These are phyloP conservation scores for Lindbergichthys nudifrons DNA, from an alignment of 2,797 vertebrate species.

Conservation along the genomic window DNA sequence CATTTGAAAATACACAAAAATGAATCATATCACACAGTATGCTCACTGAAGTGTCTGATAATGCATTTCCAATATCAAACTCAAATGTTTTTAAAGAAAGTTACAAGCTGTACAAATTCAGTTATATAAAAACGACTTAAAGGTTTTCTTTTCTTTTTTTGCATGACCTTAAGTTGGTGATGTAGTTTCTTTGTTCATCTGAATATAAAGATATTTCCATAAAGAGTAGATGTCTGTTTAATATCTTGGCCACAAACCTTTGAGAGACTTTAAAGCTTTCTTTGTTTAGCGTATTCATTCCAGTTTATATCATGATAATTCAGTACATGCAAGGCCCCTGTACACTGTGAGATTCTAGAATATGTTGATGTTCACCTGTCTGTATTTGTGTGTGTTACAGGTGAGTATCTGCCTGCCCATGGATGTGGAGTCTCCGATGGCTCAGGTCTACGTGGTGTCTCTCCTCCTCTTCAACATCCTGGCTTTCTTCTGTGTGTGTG, in stretches of 20 bases:
- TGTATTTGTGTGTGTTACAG: constrained; percentile 49
- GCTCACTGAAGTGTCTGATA: neutral
- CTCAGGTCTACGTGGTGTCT: constrained; percentile 90
- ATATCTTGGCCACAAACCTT: neutral
- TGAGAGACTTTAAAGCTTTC: neutral
- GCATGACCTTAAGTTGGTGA: no score
- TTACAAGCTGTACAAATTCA: neutral
- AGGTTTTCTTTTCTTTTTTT: no score
- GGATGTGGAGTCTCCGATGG: constrained; percentile 89
- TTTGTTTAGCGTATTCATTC: no score
- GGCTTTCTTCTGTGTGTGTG: constrained; percentile 91
- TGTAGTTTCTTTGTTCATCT: no score
- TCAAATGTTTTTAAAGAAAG: neutral
- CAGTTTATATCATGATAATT: neutral
- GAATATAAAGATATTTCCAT: no score
- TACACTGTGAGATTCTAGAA: neutral
- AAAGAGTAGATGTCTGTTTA: no score
- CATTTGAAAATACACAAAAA: neutral
- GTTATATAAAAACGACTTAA: neutral
- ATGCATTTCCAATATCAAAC: neutral
- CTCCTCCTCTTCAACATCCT: constrained; percentile 92
- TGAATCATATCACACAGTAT: neutral
- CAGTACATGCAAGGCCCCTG: neutral
- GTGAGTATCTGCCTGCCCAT: constrained; percentile 98
- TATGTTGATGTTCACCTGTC: neutral